These are phyloP conservation scores for Salmo trutta DNA, from an alignment of 2,797 vertebrate genomes.

Conservation along the genomic window DNA sequence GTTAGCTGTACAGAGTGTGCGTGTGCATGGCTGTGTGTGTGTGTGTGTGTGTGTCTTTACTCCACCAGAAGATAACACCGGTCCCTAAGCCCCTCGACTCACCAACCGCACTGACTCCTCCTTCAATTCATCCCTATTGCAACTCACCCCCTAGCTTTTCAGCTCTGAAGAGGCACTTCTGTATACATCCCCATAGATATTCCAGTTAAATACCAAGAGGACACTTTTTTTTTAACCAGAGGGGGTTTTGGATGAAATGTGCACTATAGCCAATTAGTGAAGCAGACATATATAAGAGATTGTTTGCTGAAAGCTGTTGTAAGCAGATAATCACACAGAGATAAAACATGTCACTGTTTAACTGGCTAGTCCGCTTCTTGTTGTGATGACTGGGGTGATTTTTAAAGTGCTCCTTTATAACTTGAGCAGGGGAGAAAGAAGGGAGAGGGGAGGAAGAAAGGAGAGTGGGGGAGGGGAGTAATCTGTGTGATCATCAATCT, in stretches of 20 bases:
- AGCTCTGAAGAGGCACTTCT: constrained; percentile 43
- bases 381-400: constrained; percentile 40
- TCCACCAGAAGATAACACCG: too few species aligned
- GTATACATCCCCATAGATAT: constrained; percentile 37
- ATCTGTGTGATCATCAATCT: constrained; percentile 37
- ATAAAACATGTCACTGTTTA: constrained; percentile 43
- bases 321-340: constrained; percentile 13
- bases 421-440: constrained; percentile 23
- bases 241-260: background rate
- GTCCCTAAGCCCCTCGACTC: constrained; percentile 54
- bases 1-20: too few species aligned
- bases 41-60: constrained; percentile 28
- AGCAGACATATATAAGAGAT: constrained; percentile 1
- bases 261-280: background rate
- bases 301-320: background rate
- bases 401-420: constrained; percentile 30
- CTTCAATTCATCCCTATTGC: constrained; percentile 60
- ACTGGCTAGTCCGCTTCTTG: constrained; percentile 41
- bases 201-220: too few species aligned
- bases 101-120: constrained; percentile 58
- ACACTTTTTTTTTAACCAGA: background rate
- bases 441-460: too few species aligned
- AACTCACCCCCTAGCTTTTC: constrained; percentile 43
- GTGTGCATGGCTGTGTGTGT: too few species aligned
- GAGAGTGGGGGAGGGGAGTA: background rate